phyloP scores from a whole-genome alignment of 2,113 vertebrate species.

The Cynoglossus semilaevis region DNA sequence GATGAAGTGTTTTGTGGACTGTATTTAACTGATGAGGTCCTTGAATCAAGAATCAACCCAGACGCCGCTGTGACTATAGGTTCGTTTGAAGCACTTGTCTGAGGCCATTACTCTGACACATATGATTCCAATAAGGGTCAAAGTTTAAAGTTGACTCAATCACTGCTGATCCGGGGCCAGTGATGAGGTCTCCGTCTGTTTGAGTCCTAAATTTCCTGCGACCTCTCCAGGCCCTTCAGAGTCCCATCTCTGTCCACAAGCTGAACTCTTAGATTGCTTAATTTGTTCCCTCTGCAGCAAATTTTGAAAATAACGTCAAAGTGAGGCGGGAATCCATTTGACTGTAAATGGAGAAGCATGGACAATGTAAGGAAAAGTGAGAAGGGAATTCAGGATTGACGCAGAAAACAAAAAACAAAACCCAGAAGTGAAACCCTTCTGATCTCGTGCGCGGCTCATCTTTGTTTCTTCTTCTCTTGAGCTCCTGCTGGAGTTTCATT shows the following conservation, averaged over 20 bases:
- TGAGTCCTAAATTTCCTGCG: background rate
- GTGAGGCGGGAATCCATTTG: slow-evolving; percentile 1
- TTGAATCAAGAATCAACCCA: slow-evolving; percentile 2
- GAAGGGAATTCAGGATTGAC: slow-evolving; percentile 9
- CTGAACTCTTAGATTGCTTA: background rate
- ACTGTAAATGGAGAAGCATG: slow-evolving; percentile 18
- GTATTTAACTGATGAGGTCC: background rate
- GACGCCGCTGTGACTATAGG: background rate
- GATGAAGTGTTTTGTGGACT: background rate
- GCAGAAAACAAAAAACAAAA: slow-evolving; percentile 17
- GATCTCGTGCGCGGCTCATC: slow-evolving; percentile 32
- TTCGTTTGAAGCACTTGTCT: slow-evolving; percentile 1
- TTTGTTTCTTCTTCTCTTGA: slow-evolving; percentile 33
- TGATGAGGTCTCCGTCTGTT: slow-evolving; percentile 8
- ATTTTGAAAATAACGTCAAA: background rate
- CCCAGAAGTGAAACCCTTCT: slow-evolving; percentile 23
- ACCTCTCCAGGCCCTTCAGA: slow-evolving; percentile 9
- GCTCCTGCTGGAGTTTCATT: slow-evolving; percentile 59
- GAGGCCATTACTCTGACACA: slow-evolving; percentile 10
- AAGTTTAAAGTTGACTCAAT: slow-evolving; percentile 38
- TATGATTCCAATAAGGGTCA: slow-evolving; percentile 30
- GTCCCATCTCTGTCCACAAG: slow-evolving; percentile 8
- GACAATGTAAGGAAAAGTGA: slow-evolving; percentile 17
- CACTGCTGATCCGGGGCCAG: slow-evolving; percentile 24
- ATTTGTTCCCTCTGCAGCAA: background rate